phyloP scores from a whole-genome alignment of 2,113 vertebrate genomes.

The Acrocephalus arundinaceus region DNA sequence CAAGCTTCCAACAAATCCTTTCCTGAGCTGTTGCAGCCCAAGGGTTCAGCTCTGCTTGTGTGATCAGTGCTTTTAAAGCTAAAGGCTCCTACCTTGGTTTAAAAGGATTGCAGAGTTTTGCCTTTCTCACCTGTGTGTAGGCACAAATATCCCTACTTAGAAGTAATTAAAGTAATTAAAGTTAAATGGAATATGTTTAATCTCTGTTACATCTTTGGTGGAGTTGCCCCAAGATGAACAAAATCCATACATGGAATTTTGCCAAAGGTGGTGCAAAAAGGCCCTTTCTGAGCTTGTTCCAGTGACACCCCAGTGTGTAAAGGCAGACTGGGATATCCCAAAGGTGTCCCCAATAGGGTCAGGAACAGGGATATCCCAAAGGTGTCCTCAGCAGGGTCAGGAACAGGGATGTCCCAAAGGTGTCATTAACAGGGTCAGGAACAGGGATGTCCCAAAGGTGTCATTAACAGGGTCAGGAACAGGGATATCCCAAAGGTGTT shows the following conservation, averaged over 20 bases:
- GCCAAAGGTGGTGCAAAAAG: background rate
- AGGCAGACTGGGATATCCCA: background rate
- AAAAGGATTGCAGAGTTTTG: background rate
- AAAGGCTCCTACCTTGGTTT: background rate
- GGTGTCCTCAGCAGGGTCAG: too few relatives aligned
- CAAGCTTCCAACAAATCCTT: background rate
- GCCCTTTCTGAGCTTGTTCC: background rate
- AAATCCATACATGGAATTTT: accelerated
- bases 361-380: too few relatives aligned
- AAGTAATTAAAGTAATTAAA: background rate
- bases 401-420: accelerated
- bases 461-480: accelerated
- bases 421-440: accelerated
- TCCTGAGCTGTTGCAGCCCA: background rate
- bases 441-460: background rate
- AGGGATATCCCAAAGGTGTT: background rate
- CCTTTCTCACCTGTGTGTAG: background rate
- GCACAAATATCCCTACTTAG: background rate
- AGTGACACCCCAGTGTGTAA: accelerated
- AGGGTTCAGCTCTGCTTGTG: background rate
- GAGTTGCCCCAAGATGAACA: background rate
- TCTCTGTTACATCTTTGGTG: accelerated
- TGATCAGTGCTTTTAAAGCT: background rate
- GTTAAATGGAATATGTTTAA: accelerated
- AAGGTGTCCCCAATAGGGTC: too few relatives aligned